Conservation (phyloP, 2,797 vertebrate species). For the Lepus townsendii region DNA sequence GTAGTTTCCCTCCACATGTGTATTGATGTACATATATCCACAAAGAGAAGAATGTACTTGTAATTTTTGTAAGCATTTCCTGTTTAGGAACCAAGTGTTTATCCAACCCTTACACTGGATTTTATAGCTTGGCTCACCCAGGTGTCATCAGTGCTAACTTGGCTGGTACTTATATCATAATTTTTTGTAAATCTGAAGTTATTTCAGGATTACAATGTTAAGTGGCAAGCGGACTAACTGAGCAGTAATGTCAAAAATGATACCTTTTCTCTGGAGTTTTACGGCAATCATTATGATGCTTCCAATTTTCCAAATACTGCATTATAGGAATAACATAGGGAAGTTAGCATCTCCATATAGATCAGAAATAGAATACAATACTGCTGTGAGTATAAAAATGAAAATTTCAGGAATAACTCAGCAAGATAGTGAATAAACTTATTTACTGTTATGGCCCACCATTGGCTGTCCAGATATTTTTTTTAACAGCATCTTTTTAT, state of each 20-base stretch:
- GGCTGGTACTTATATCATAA: neutral
- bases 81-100: neutral
- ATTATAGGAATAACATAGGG: neutral
- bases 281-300: neutral
- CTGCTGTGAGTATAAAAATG: neutral
- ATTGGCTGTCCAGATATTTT: neutral
- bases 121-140: neutral
- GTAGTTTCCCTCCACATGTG: neutral
- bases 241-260: slow-evolving; percentile 15
- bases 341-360: neutral
- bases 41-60: neutral
- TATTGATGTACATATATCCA: neutral
- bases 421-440: neutral
- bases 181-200: neutral
- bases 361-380: slow-evolving; percentile 14
- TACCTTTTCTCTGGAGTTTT: neutral
- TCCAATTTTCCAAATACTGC: neutral
- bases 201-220: neutral
- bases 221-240: neutral
- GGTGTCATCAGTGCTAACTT: neutral
- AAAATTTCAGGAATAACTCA: neutral
- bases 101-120: neutral
- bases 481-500: neutral
- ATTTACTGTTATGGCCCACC: neutral
- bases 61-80: neutral